Evolutionary conservation across 1,140 invertebrate species (phyloP).

Genomic region (Megalonaias nervosa): DNA sequence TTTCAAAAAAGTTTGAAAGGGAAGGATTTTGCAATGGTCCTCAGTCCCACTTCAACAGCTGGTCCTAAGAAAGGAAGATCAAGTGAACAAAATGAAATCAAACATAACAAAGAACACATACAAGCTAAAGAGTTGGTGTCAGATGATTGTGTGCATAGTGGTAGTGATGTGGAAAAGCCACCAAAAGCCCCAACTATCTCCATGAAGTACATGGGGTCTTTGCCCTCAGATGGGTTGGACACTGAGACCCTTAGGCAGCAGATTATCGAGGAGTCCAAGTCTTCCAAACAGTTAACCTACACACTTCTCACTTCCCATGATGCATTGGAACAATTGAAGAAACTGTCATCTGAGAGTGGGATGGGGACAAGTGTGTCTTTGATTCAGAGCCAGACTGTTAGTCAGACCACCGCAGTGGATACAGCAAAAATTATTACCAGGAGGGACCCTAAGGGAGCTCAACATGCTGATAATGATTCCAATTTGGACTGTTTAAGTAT

Average conservation of each 20-base stretch:
- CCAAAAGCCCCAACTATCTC: constrained; percentile 5
- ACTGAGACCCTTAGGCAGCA: constrained; percentile 23
- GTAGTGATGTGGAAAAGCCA: constrained; percentile 22
- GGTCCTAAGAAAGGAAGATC: no score
- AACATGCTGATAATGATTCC: constrained; percentile 9
- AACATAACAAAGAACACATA: no score
- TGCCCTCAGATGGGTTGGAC: constrained; percentile 18
- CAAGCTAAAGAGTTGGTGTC: background rate
- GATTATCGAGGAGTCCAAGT: constrained; percentile 23
- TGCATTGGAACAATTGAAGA: constrained; percentile 17
- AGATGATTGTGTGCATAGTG: constrained; percentile 5
- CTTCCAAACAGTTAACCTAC: constrained; percentile 20
- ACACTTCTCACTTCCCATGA: constrained; percentile 29
- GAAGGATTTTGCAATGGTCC: background rate
- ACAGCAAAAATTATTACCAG: constrained; percentile 23
- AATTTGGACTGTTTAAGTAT: constrained; percentile 25
- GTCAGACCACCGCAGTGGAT: background rate
- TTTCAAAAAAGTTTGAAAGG: constrained; percentile 33
- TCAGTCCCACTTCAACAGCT: no score
- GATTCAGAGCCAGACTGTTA: background rate
- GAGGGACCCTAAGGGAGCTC: background rate
- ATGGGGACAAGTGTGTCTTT: constrained; percentile 3
- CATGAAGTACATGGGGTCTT: constrained; percentile 35
- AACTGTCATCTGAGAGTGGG: constrained; percentile 13
- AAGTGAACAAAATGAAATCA: no score